A percentile compares a stretch with the other conserved stretches of the same genome.
These are phyloP conservation scores for Pentalonia nigronervosa DNA, from an alignment of 1,140 invertebrate species.

Conservation along the genomic window DNA sequence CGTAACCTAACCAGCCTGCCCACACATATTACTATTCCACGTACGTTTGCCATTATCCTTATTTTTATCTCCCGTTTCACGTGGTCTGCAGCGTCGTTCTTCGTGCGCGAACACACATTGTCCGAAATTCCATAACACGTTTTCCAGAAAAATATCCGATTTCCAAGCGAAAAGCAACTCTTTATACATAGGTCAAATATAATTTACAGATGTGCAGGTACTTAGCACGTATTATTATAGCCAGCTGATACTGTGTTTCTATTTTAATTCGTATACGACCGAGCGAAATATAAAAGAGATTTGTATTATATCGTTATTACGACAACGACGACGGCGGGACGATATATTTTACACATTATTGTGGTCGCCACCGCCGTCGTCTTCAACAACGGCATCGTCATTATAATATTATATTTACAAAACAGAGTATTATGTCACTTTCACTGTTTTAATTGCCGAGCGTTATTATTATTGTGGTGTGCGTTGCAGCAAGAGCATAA, in stretches of 20 bases:
- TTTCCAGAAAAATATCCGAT: not conserved
- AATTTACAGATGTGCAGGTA: not conserved
- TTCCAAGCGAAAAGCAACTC: not conserved
- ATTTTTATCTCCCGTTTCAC: not conserved
- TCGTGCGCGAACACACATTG: not conserved
- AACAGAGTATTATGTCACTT: conserved; percentile 16
- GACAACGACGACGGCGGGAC: not conserved
- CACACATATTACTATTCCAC: not conserved
- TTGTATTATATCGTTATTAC: not conserved
- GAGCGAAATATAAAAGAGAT: not conserved
- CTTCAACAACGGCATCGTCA: not conserved
- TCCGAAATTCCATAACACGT: not conserved
- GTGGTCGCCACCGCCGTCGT: not conserved
- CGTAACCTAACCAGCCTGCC: not conserved
- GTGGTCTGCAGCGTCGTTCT: not conserved
- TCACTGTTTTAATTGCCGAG: conserved; percentile 2
- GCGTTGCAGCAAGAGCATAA: not conserved
- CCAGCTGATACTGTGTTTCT: not conserved
- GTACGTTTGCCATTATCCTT: not conserved
- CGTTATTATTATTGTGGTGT: not conserved
- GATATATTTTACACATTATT: conserved; percentile 3
- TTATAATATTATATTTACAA: conserved; percentile 11
- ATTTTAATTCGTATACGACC: not conserved
- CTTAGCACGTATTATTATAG: not conserved
- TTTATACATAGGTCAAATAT: too few relatives aligned